phyloP scores from a whole-genome alignment of 2,113 vertebrate genomes.

The Neotoma lepida region DNA sequence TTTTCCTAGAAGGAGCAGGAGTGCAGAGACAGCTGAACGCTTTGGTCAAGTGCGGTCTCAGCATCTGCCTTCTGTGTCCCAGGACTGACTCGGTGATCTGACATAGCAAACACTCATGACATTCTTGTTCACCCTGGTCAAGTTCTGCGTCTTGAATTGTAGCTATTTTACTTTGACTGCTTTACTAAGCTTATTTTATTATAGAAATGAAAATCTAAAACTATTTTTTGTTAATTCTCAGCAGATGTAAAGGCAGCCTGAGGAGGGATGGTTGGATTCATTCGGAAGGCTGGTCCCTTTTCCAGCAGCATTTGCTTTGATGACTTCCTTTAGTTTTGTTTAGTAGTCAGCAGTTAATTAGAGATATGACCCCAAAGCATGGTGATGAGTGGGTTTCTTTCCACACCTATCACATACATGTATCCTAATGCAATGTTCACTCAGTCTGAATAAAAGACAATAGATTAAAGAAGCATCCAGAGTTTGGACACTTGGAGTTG shows the following conservation, averaged over 20 bases:
- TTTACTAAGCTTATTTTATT: constrained; percentile 72
- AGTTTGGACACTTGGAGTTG: constrained; percentile 26
- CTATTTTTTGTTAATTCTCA: constrained; percentile 63
- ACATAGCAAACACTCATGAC: constrained; percentile 63
- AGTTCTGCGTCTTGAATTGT: constrained; percentile 69
- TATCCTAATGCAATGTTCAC: not conserved
- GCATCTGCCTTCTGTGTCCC: constrained; percentile 83
- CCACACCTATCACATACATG: not conserved
- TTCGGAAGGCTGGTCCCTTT: not conserved
- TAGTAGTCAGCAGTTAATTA: constrained; percentile 64
- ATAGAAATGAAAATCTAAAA: constrained; percentile 70
- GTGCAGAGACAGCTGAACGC: constrained; percentile 61
- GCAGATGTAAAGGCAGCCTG: constrained; percentile 55
- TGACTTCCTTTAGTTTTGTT: constrained; percentile 26
- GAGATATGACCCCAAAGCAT: constrained; percentile 44
- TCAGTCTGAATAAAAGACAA: not conserved
- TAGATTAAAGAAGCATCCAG: not conserved
- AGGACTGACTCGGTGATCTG: constrained; percentile 73
- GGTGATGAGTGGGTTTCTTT: constrained; percentile 12
- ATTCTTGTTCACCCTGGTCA: constrained; percentile 70
- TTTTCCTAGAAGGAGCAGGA: constrained; percentile 34
- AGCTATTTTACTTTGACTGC: constrained; percentile 62
- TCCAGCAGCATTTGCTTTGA: not conserved
- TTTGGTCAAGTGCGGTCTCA: constrained; percentile 89
- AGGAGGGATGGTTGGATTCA: not conserved